Base-by-base conservation (phyloP, 1,140 invertebrate genomes). In the Cydia pomonella region DNA sequence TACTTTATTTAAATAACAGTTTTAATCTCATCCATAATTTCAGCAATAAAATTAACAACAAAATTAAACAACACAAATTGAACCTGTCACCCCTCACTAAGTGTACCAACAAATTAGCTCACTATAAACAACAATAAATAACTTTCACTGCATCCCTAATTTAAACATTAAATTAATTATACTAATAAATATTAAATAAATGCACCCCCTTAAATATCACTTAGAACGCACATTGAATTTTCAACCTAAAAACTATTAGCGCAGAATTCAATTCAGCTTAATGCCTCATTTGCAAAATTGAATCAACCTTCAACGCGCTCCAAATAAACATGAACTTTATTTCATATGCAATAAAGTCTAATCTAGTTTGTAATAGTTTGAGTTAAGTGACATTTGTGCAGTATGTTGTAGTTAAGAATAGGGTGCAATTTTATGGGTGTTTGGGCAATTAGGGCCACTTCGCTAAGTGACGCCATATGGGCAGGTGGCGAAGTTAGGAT, bases 181-280 rank as follows among this genome's bases (percentile, higher is more conserved):
- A 23, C 64, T 69, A 69, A 72, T 72, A 47, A 72, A 72, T 72
- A 72, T 72, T 72, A 72, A 72, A 72, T 69, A 16, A 13, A 69
- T 33, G 33, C n/a, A 29, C n/a, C 41, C 33, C 41, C 41, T 44
- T 41, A 72, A 44, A 47, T 47, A 38, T 21, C 12, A 13, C 41
- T 23, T 72, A 41, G 18, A 47, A 41, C 21, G 13, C 21, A 2
- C 53, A 12, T 59, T 59, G 7, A 23, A 59, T 12, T 59, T 59
- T 23, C 9, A 59, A 59, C 53, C 53, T 59, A 59, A 59, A 23
- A 21, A 13, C 21, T 23, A 23, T 59, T 59, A 59, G 2, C 53
- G n/a, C 21, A 59, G 1, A 59, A 23, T 23, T 23, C 53, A 59
- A 59, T 23, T 59, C n/a, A 59, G 21, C 53, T 59, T 23, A 59